These are phyloP conservation scores for Ophioderma brevispina DNA, from an alignment of 35 echinoderm and acorn worm genomes.

Conservation along the genomic window DNA sequence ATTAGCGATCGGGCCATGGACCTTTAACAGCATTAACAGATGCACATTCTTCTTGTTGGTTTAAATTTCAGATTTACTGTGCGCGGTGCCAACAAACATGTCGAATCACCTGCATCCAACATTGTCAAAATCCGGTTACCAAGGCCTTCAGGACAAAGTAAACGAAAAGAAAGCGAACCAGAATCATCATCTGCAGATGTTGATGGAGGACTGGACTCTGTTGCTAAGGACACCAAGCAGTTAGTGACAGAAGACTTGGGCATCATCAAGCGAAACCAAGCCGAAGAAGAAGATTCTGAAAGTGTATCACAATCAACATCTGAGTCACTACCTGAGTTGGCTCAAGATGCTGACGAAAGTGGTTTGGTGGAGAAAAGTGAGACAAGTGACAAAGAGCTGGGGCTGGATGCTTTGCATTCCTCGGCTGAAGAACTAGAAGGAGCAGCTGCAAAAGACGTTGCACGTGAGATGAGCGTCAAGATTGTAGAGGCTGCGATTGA, in stretches of 20 bases:
- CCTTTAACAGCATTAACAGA: too few relatives aligned
- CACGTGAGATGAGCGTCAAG: slow-evolving; percentile 59
- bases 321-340: background rate
- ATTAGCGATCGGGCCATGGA: too few relatives aligned
- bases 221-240: background rate
- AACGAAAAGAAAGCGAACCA: background rate
- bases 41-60: too few relatives aligned
- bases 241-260: background rate
- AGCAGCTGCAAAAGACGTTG: slow-evolving; percentile 4
- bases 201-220: background rate
- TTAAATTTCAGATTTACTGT: background rate
- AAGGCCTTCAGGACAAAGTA: background rate
- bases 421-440: background rate
- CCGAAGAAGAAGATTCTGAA: background rate
- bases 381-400: background rate
- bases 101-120: background rate
- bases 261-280: too few relatives aligned
- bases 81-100: background rate
- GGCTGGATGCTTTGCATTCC: background rate
- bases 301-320: background rate
- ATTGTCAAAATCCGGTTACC: background rate
- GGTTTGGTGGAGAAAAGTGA: background rate
- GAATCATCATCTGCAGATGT: too few relatives aligned
- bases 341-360: background rate
- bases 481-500: slow-evolving; percentile 42